Evolutionary conservation across 2,888 invertebrate genomes (phyloP).

Genomic region (Erynnis tages): DNA sequence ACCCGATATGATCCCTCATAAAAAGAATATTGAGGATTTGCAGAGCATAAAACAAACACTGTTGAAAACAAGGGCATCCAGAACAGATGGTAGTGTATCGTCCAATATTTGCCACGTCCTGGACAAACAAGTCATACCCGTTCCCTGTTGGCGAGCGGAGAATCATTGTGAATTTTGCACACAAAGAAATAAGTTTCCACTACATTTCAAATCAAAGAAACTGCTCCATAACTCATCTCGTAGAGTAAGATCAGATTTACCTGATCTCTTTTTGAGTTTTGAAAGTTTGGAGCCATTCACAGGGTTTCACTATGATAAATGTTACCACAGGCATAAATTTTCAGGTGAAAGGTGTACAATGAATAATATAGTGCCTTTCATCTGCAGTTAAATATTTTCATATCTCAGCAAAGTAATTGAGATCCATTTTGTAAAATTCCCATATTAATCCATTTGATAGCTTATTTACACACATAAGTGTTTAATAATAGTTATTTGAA

Average conservation of each 20-base stretch:
- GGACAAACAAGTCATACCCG: slow-evolving; percentile 62
- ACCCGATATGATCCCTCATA: slow-evolving; percentile 40
- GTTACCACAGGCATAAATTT: slow-evolving; percentile 35
- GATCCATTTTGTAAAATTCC: too few relatives aligned
- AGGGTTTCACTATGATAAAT: neutral
- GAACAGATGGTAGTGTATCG: slow-evolving; percentile 56
- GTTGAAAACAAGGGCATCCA: slow-evolving; percentile 52
- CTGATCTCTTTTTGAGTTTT: neutral
- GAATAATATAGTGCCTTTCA: slow-evolving; percentile 9
- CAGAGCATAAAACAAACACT: slow-evolving; percentile 65
- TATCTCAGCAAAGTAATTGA: too few relatives aligned
- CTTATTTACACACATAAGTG: too few relatives aligned
- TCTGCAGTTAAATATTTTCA: too few relatives aligned
- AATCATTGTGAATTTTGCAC: slow-evolving; percentile 44
- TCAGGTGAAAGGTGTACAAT: slow-evolving; percentile 18
- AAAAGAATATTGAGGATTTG: slow-evolving; percentile 54
- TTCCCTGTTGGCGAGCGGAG: slow-evolving; percentile 63
- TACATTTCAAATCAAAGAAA: neutral
- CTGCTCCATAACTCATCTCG: neutral
- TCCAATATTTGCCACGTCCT: slow-evolving; percentile 61
- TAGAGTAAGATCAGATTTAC: neutral
- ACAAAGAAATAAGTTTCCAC: neutral
- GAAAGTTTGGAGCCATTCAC: neutral
- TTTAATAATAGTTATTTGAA: too few relatives aligned
- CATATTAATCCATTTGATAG: too few relatives aligned